phyloP scores from a whole-genome alignment of 2,113 vertebrate genomes.

The Halichoeres trimaculatus region DNA sequence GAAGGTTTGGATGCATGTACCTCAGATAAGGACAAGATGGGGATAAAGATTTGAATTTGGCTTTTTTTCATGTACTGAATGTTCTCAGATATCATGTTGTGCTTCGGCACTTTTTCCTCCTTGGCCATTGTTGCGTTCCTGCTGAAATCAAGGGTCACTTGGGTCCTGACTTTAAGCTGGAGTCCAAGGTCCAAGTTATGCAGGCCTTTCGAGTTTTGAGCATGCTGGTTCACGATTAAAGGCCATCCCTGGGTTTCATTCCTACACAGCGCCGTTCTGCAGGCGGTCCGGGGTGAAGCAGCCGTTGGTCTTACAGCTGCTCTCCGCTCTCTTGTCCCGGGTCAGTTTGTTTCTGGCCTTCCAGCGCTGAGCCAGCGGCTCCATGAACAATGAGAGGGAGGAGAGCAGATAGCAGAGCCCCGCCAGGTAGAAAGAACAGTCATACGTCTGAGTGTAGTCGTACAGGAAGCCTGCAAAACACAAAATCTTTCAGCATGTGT shows the following conservation, averaged over 20 bases:
- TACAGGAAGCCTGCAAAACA: conserved; percentile 89
- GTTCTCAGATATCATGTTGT: conserved; percentile 35
- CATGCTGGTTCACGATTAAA: conserved; percentile 48
- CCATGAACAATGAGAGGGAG: conserved; percentile 88
- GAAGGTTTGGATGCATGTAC: conserved; percentile 10
- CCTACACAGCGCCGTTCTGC: conserved; percentile 77
- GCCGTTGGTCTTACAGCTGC: conserved; percentile 76
- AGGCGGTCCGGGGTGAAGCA: conserved; percentile 71
- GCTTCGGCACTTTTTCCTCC: conserved; percentile 8
- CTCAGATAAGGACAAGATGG: conserved; percentile 29
- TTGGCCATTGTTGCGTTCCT: not conserved
- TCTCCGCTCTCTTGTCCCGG: conserved; percentile 54
- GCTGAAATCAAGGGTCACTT: conserved; percentile 37
- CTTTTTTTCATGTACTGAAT: conserved; percentile 43
- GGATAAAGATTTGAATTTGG: conserved; percentile 57
- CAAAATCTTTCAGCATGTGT: not conserved
- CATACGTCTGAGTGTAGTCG: conserved; percentile 92
- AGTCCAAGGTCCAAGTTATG: conserved; percentile 41
- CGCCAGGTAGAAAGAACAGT: conserved; percentile 92
- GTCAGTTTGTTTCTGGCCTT: conserved; percentile 73
- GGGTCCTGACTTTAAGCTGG: conserved; percentile 44
- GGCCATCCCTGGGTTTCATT: conserved; percentile 47
- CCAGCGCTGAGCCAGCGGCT: conserved; percentile 88
- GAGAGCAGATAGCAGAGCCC: conserved; percentile 91
- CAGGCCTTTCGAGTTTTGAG: conserved; percentile 33